Evolutionary conservation across 2,797 vertebrate species (phyloP).

Genomic region (Sternarchorhynchus goeldii): DNA sequence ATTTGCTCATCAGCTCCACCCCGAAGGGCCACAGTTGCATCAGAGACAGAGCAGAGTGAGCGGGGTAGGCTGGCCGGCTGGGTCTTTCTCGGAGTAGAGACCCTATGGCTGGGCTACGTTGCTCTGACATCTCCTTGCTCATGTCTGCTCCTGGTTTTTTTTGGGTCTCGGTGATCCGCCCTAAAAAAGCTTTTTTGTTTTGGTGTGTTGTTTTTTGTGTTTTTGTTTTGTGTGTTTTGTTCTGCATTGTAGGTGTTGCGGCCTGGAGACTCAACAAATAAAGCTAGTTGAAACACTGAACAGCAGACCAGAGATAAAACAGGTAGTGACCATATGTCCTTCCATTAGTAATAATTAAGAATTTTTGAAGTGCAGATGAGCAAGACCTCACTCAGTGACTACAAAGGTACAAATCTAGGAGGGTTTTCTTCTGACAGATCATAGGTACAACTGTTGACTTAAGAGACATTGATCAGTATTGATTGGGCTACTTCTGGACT

Average conservation of each 20-base stretch:
- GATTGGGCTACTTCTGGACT: not conserved
- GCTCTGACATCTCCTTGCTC: not conserved
- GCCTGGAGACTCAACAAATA: not conserved
- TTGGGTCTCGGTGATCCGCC: conserved; percentile 27
- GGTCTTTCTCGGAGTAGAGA: conserved; percentile 32
- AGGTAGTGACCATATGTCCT: too few species aligned
- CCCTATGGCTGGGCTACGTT: conserved; percentile 23
- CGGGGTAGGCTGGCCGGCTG: not conserved
- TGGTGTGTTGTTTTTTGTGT: conserved; percentile 14
- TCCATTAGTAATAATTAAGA: too few species aligned
- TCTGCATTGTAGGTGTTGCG: conserved; percentile 21
- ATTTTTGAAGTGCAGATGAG: too few species aligned
- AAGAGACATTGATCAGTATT: not conserved
- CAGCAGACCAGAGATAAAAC: not conserved
- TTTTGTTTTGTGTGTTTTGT: conserved; percentile 14
- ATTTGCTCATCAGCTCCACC: conserved; percentile 72
- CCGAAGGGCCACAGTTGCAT: conserved; percentile 65
- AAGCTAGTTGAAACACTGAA: not conserved
- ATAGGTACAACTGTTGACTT: too few species aligned
- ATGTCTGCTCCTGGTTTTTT: conserved; percentile 20
- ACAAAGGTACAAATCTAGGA: not conserved
- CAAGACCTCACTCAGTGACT: not conserved
- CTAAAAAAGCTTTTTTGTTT: conserved; percentile 16
- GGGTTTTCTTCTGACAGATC: too few species aligned
- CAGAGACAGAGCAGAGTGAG: conserved; percentile 54